Conservation (phyloP, 37 sponge, comb jelly and placozoan species). For the Hormiphora californensis region DNA sequence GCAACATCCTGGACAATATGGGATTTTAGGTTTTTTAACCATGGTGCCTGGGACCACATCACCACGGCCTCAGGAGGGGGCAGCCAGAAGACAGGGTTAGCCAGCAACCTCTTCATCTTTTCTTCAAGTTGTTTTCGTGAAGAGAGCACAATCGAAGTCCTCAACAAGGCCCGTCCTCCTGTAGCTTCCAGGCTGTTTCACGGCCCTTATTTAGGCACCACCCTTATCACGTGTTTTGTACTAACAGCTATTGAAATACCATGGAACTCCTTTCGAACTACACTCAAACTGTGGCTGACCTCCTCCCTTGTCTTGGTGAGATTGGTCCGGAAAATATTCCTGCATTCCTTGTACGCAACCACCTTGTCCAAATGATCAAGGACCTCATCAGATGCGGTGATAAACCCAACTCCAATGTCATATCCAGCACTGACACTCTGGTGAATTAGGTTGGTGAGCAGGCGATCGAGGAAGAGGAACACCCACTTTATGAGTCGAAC, state of each 20-base stretch:
- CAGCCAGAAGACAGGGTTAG: constrained; percentile 59
- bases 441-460: constrained; percentile 66
- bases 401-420: constrained; percentile 80
- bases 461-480: constrained; percentile 57
- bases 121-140: constrained; percentile 62
- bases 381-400: constrained; percentile 79
- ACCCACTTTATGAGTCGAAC: constrained; percentile 57
- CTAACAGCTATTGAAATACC: constrained; percentile 15
- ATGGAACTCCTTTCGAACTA: constrained; percentile 8
- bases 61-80: constrained; percentile 61
- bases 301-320: not conserved
- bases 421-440: constrained; percentile 70
- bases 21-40: constrained; percentile 66
- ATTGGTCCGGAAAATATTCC: not conserved
- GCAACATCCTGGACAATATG: constrained; percentile 55
- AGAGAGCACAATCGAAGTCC: constrained; percentile 46
- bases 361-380: constrained; percentile 68
- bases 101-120: constrained; percentile 71
- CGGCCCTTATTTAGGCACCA: constrained; percentile 24
- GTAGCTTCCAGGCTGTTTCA: constrained; percentile 25
- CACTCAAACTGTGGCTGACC: not conserved
- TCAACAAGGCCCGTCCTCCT: constrained; percentile 21
- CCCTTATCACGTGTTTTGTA: constrained; percentile 11
- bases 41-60: constrained; percentile 62
- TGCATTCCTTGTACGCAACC: constrained; percentile 58